Evolutionary conservation across 2,797 vertebrate genomes (phyloP).

Genomic region (Florisuga fusca): DNA sequence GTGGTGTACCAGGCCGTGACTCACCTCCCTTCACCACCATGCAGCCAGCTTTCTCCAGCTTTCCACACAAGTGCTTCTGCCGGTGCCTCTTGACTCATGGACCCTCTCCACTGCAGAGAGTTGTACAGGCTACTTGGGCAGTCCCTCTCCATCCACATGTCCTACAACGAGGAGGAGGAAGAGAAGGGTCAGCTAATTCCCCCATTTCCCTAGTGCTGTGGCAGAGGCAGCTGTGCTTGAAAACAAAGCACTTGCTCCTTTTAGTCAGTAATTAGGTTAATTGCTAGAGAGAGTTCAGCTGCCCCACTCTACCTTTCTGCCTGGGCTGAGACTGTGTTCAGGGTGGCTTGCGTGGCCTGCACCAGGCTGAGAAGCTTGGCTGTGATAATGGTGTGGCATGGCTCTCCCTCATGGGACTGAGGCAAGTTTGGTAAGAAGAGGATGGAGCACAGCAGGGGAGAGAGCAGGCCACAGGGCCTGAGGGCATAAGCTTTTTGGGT

Average conservation of each 20-base stretch:
- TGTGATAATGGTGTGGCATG: accelerated
- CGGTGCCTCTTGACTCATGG: background rate
- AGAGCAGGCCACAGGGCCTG: background rate
- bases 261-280: background rate
- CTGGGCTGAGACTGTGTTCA: accelerated
- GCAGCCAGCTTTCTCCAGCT: background rate
- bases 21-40: accelerated
- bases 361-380: background rate
- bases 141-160: accelerated
- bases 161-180: background rate
- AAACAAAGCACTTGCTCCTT: background rate
- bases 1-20: accelerated
- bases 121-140: accelerated
- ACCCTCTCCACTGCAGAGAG: accelerated
- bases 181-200: background rate
- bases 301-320: background rate
- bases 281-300: background rate
- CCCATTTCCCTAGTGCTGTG: background rate
- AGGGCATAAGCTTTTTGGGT: background rate
- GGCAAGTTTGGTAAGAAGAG: background rate
- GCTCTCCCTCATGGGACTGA: background rate
- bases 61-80: accelerated
- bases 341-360: accelerated
- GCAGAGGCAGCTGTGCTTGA: background rate
- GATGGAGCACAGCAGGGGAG: accelerated